Evolutionary conservation across 1,140 invertebrate species (phyloP).

Genomic region (Aphaenogaster floridana): DNA sequence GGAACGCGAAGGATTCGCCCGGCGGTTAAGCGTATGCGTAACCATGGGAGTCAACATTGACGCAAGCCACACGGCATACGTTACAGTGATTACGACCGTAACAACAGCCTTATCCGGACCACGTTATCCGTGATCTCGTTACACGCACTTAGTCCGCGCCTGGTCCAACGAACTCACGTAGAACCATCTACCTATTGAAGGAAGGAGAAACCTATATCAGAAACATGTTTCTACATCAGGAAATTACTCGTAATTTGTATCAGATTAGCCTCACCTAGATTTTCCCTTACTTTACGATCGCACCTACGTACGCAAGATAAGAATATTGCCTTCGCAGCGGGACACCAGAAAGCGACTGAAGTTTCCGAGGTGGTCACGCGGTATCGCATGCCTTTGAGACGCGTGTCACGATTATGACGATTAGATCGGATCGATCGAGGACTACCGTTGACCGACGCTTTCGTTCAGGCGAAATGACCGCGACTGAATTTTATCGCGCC

Average conservation of each 20-base stretch:
- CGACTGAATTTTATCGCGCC: conserved; percentile 36
- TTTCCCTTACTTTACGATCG: neutral
- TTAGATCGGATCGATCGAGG: conserved; percentile 22
- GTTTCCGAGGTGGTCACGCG: neutral
- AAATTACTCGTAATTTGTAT: conserved; percentile 65
- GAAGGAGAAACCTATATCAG: conserved; percentile 24
- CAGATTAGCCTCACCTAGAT: neutral
- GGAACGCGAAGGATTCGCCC: conserved; percentile 43
- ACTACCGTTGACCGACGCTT: neutral
- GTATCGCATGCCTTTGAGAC: neutral
- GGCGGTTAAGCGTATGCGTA: conserved; percentile 72
- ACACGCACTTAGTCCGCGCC: conserved; percentile 75
- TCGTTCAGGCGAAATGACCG: neutral
- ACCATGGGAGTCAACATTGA: conserved; percentile 79
- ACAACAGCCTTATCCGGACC: conserved; percentile 69
- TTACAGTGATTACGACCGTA: conserved; percentile 80
- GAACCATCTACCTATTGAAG: neutral
- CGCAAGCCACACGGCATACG: conserved; percentile 78
- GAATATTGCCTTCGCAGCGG: neutral
- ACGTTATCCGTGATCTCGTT: conserved; percentile 75
- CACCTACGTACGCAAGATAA: neutral
- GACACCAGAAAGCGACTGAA: neutral
- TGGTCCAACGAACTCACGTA: conserved; percentile 37
- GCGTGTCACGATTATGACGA: conserved; percentile 15
- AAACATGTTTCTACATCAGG: neutral